phyloP scores from a whole-genome alignment of 2,113 vertebrate genomes.

The Bathybates hornii region DNA sequence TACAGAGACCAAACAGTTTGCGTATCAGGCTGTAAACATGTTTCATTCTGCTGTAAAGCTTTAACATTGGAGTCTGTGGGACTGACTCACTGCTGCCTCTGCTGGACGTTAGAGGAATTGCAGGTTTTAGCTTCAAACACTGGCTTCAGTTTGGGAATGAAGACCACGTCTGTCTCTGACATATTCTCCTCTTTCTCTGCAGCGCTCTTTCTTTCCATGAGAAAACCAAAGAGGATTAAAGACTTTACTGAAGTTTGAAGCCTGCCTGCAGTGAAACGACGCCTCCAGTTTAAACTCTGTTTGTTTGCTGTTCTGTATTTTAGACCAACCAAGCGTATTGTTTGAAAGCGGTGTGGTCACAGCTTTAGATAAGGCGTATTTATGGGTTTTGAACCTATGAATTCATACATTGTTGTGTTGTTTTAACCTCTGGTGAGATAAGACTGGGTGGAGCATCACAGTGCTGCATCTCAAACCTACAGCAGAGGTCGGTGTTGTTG shows the following conservation, averaged over 20 bases:
- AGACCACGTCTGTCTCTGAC: not conserved
- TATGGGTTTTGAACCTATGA: not conserved
- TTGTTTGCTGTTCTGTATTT: not conserved
- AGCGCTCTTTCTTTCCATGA: not conserved
- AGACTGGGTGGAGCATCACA: not conserved
- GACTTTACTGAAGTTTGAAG: not conserved
- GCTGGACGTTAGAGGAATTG: not conserved
- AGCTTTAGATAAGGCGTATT: fast-evolving
- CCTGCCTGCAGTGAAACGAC: not conserved
- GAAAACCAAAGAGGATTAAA: not conserved
- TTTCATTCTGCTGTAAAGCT: not conserved
- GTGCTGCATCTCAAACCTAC: not conserved
- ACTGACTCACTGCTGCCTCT: not conserved
- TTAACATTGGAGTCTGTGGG: not conserved
- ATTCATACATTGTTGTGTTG: not conserved
- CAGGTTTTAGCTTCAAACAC: not conserved
- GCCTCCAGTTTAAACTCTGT: not conserved
- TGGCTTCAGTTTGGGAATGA: not conserved
- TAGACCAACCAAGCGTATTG: not conserved
- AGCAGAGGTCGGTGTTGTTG: not conserved
- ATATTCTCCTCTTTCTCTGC: not conserved
- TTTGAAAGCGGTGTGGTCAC: not conserved
- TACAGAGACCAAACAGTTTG: not conserved
- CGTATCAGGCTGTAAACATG: not conserved
- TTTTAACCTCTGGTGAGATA: not conserved